Evolutionary conservation across 2,888 invertebrate species (phyloP).

Genomic region (Plagodis dolabraria): DNA sequence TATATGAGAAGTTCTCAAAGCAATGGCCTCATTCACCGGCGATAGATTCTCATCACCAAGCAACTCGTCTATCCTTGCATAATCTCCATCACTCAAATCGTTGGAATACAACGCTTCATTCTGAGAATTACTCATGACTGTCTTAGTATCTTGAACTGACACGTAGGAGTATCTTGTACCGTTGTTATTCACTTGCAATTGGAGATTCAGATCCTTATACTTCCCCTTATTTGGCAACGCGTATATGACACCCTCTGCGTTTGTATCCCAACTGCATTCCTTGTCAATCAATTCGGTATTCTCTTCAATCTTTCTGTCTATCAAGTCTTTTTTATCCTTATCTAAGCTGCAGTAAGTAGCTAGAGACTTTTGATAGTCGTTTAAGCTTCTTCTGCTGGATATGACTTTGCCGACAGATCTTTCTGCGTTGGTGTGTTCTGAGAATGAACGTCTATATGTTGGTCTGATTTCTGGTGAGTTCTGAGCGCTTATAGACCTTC

Average conservation of each 20-base stretch:
- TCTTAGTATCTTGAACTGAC: conserved; percentile 76
- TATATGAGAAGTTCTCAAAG: conserved; percentile 75
- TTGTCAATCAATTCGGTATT: conserved; percentile 78
- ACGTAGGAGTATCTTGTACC: conserved; percentile 79
- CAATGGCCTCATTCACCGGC: conserved; percentile 64
- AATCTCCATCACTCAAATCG: conserved; percentile 74
- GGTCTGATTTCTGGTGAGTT: conserved; percentile 79
- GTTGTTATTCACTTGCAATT: conserved; percentile 79
- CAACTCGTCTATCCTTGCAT: conserved; percentile 76
- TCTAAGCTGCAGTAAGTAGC: conserved; percentile 68
- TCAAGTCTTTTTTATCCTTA: conserved; percentile 49
- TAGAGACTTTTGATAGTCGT: conserved; percentile 74
- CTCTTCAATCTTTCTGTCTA: conserved; percentile 68
- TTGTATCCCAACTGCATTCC: conserved; percentile 85
- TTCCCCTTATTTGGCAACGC: conserved; percentile 81
- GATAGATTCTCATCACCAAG: conserved; percentile 77
- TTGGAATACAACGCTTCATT: conserved; percentile 76
- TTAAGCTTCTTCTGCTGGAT: conserved; percentile 75
- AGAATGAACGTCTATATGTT: conserved; percentile 76
- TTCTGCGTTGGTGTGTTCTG: conserved; percentile 73
- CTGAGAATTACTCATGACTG: conserved; percentile 78
- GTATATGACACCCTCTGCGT: conserved; percentile 81
- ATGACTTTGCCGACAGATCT: conserved; percentile 75
- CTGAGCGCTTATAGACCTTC: conserved; percentile 73
- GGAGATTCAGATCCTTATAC: conserved; percentile 78